phyloP scores from a whole-genome alignment of 2,888 invertebrate genomes.

The Odiellus spinosus region DNA sequence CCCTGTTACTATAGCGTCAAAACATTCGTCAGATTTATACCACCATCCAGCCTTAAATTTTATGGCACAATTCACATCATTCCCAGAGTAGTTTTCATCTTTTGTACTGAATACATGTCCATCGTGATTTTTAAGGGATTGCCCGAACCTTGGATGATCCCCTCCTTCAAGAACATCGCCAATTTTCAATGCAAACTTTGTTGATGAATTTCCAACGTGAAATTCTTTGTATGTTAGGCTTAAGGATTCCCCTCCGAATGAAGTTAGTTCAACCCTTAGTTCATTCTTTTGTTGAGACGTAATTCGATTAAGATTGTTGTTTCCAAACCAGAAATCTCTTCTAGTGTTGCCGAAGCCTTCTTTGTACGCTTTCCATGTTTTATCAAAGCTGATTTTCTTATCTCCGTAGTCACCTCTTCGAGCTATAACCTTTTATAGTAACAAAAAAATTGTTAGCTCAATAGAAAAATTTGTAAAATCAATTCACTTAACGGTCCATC shows the following conservation, averaged over 20 bases:
- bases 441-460: too few relatives aligned
- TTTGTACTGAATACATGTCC: conserved; percentile 36
- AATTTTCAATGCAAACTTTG: conserved; percentile 27
- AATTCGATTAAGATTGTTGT: conserved; percentile 18
- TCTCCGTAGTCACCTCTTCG: conserved; percentile 28
- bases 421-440: conserved; percentile 24
- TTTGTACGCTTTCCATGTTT: conserved; percentile 16
- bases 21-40: conserved; percentile 40
- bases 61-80: conserved; percentile 35
- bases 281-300: conserved; percentile 11
- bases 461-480: too few relatives aligned
- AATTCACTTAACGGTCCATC: conserved; percentile 57
- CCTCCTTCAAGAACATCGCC: conserved; percentile 18
- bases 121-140: conserved; percentile 36
- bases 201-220: conserved; percentile 20
- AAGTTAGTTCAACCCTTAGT: conserved; percentile 28
- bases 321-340: conserved; percentile 18
- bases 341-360: conserved; percentile 17
- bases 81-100: conserved; percentile 35
- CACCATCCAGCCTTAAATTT: conserved; percentile 45
- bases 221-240: conserved; percentile 27
- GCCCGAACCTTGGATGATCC: conserved; percentile 30
- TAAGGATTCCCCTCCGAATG: conserved; percentile 28
- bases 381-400: conserved; percentile 19
- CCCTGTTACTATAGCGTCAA: conserved; percentile 15